These are phyloP conservation scores for Dolichoris vasculosae DNA, from an alignment of 1,140 invertebrate genomes.

Conservation along the genomic window DNA sequence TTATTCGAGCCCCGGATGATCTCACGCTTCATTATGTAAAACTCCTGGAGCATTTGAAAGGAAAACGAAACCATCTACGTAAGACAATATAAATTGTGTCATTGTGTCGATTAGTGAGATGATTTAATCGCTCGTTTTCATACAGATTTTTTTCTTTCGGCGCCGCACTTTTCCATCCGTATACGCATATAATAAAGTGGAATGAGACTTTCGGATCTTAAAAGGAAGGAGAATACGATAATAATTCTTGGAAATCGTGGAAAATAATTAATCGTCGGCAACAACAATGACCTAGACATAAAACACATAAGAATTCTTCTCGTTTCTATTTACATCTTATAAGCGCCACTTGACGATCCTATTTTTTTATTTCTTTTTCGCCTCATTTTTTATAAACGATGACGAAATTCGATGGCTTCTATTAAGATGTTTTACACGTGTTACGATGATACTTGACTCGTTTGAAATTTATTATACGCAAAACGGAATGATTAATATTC, in stretches of 20 bases:
- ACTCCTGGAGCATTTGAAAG: background rate
- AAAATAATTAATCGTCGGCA: conserved; percentile 33
- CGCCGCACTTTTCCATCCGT: background rate
- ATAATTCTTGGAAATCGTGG: conserved; percentile 36
- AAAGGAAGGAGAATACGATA: background rate
- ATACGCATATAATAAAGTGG: background rate
- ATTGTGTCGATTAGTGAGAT: conserved; percentile 17
- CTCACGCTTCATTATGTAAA: background rate
- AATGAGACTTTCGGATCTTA: background rate
- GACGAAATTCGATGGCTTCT: background rate
- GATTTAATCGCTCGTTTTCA: conserved; percentile 4
- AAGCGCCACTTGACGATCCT: background rate
- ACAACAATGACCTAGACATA: conserved; percentile 42
- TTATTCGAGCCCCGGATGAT: background rate
- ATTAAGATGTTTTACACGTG: no score
- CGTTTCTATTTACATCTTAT: conserved; percentile 23
- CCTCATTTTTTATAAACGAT: background rate
- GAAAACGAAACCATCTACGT: background rate
- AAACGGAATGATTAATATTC: no score
- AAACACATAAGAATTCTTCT: conserved; percentile 20
- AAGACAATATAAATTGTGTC: conserved; percentile 29
- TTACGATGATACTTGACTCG: background rate
- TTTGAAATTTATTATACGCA: no score
- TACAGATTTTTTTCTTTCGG: background rate
- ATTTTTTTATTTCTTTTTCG: background rate